Conservation (phyloP, 2,113 vertebrate species). For the Gallinago paraguaiae region DNA sequence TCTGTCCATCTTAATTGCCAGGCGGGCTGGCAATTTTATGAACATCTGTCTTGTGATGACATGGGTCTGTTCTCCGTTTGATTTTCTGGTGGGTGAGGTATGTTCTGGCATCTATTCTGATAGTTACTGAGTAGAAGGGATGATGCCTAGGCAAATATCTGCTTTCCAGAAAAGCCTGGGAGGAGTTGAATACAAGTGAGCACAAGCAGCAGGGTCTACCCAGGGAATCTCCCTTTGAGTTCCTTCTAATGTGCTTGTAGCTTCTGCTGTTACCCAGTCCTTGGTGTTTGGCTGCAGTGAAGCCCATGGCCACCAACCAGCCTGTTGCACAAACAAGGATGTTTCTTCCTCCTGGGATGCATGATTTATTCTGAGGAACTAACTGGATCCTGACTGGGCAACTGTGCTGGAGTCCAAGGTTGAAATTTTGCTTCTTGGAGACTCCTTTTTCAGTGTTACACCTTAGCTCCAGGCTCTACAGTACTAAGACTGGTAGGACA, state of each 20-base stretch:
- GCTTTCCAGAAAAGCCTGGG: background rate
- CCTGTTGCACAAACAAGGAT: background rate
- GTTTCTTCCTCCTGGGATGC: background rate
- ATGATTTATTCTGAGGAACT: background rate
- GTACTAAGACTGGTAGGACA: rapidly evolving
- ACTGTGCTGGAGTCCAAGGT: background rate
- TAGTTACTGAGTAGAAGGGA: background rate
- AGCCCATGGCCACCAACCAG: background rate
- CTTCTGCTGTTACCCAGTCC: background rate
- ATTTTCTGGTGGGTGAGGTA: background rate
- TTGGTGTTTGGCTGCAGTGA: background rate
- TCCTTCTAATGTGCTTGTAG: background rate
- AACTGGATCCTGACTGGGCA: background rate
- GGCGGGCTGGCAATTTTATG: background rate
- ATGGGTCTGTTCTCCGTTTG: background rate
- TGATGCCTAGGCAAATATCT: background rate
- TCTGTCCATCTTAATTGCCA: background rate
- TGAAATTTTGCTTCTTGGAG: background rate
- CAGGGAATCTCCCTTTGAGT: rapidly evolving
- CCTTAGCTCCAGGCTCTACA: background rate
- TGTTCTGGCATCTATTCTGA: constrained; percentile 1
- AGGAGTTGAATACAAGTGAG: background rate
- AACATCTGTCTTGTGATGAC: constrained; percentile 5
- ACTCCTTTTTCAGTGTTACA: background rate
- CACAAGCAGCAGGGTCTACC: background rate